Evolutionary conservation across 1,140 invertebrate species (phyloP), one percentile per base, ranked within the genome.

Genomic region (Bombus waltoni): DNA sequence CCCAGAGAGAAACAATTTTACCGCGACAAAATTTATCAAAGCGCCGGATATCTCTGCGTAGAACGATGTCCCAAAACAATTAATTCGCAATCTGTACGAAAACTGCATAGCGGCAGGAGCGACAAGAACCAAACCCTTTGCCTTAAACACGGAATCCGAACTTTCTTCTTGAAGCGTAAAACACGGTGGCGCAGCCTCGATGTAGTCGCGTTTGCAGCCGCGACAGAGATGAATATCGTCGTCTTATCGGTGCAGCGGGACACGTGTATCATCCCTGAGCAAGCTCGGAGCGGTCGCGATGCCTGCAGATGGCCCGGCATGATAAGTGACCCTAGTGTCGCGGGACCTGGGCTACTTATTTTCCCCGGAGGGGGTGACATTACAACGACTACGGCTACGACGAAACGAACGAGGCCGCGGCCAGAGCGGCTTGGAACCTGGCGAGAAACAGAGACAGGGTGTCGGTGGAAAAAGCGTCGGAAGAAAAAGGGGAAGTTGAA

Each of bases 341-440:
- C 82, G 35, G 70, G 82, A 78, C 81, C 47, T 13, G n/a, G 82
- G 59, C 82, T 74, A 78, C 82, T 83, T 83, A 83, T 83, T 83
- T 78, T 70, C 22, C 28, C 62, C 11, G 70, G 6, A 44, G n/a
- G 32, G n/a, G 73, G 59, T 28, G 81, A 53, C n/a, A 0, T 32
- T 35, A 57, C 44, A 32, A 35, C 72, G 42, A 42, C 25, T 15
- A 44, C 40, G 40, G 25, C 18, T n/a, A 53, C 57, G 81, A 80
- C 62, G 81, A 44, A 74, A 81, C 70, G 82, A 83, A 83, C 82
- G 82, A 78, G 80, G 80, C 53, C 80, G 32, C 6, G n/a, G 38
- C 59, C 40, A 53, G 79, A 38, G 62, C 6, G 6, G 57, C 28
- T 44, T 28, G 38, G 44, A 32, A 68, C 22, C 35, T 18, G n/a